Evolutionary conservation across 1,140 invertebrate genomes (phyloP).

Genomic region (Hestina assimilis): DNA sequence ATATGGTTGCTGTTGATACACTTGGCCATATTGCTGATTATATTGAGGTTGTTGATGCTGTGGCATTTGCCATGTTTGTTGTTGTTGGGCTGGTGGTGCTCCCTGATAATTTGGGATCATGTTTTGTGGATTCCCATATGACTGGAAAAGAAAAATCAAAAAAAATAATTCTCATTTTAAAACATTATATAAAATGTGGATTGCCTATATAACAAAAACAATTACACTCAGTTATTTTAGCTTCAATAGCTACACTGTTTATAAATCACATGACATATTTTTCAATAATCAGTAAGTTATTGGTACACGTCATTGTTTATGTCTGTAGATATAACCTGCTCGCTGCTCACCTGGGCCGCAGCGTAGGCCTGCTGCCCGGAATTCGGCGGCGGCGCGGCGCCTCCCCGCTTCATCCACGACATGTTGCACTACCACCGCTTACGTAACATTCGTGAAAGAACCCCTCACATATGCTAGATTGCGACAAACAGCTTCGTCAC

Average conservation of each 20-base stretch:
- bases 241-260: neutral
- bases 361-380: conserved; percentile 47
- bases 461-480: conserved; percentile 63
- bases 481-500: conserved; percentile 66
- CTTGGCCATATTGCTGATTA: conserved; percentile 59
- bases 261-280: conserved; percentile 22
- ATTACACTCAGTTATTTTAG: too few species aligned
- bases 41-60: conserved; percentile 48
- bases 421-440: conserved; percentile 60
- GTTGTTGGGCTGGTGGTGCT: conserved; percentile 36
- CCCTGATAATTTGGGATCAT: conserved; percentile 57
- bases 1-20: conserved; percentile 55
- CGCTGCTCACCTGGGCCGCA: conserved; percentile 50
- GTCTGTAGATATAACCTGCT: conserved; percentile 52
- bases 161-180: neutral
- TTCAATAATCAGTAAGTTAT: conserved; percentile 10
- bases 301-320: conserved; percentile 70
- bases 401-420: conserved; percentile 75
- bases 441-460: conserved; percentile 67
- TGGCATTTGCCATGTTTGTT: conserved; percentile 50
- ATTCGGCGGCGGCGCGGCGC: conserved; percentile 49
- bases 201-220: too few species aligned
- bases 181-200: conserved; percentile 2
- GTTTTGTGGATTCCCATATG: conserved; percentile 59
- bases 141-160: conserved; percentile 44